Percentiles rank a stretch among this genome's conserved stretches.
Evolutionary conservation across 2,888 invertebrate species (phyloP).

Genomic region (Sisyra terminalis): DNA sequence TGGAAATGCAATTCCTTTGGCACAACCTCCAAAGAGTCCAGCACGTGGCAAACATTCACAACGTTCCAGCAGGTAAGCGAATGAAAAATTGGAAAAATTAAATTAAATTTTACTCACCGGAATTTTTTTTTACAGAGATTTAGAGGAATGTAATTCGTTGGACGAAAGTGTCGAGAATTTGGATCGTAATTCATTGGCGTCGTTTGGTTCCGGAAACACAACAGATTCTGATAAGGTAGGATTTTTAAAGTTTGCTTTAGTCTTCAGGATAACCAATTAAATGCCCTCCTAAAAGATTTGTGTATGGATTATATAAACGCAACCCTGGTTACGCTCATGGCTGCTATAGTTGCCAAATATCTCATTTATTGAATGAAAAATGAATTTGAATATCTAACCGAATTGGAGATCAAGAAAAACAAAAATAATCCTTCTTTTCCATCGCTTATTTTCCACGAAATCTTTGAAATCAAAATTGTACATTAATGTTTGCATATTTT

Average conservation of each 20-base stretch:
- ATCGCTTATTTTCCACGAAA: too few species aligned
- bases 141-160: slow-evolving; percentile 68
- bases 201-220: slow-evolving; percentile 88
- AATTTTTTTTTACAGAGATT: slow-evolving; percentile 41
- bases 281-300: background rate
- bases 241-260: slow-evolving; percentile 14
- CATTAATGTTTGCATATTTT: too few species aligned
- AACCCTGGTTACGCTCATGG: too few species aligned
- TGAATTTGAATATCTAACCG: too few species aligned
- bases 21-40: slow-evolving; percentile 62
- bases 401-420: too few species aligned
- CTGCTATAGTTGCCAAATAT: too few species aligned
- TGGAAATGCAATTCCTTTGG: slow-evolving; percentile 66
- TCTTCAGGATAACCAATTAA: background rate
- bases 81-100: background rate
- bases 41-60: slow-evolving; percentile 59
- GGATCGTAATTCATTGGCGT: slow-evolving; percentile 76
- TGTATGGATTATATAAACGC: too few species aligned
- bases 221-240: slow-evolving; percentile 88
- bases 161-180: slow-evolving; percentile 76
- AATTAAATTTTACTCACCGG: background rate
- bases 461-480: too few species aligned
- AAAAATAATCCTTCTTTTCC: too few species aligned
- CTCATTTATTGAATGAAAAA: too few species aligned
- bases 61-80: slow-evolving; percentile 54